Evolutionary conservation across 2,113 vertebrate genomes (phyloP).

Genomic region (Eclectus roratus): DNA sequence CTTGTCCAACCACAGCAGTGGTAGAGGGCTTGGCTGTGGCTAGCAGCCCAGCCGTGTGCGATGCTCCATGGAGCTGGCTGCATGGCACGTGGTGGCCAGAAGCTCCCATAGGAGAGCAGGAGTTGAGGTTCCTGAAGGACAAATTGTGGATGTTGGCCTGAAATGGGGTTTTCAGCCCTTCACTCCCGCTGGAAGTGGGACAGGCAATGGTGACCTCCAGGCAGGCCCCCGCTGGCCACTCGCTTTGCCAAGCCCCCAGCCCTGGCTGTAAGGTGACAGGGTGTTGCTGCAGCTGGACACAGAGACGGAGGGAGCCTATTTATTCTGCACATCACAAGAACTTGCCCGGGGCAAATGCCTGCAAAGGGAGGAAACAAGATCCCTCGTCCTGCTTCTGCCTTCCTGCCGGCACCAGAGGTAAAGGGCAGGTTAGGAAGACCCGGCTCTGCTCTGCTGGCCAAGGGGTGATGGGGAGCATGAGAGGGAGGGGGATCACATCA

Average conservation of each 20-base stretch:
- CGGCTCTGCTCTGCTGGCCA: not conserved
- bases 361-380: slow-evolving; percentile 5
- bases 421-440: slow-evolving; percentile 23
- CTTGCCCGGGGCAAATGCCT: not conserved
- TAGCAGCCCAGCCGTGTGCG: not conserved
- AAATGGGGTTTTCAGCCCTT: not conserved
- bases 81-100: accelerated
- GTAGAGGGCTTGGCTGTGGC: accelerated
- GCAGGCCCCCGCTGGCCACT: not conserved
- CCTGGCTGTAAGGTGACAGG: accelerated
- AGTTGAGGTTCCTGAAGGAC: not conserved
- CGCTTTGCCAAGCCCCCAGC: not conserved
- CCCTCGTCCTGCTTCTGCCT: not conserved
- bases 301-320: not conserved
- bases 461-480: not conserved
- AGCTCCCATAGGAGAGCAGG: not conserved
- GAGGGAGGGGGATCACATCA: not conserved
- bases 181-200: not conserved
- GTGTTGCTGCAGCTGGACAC: slow-evolving; percentile 18
- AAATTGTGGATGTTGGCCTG: not conserved
- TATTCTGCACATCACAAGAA: not conserved
- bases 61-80: accelerated
- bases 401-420: not conserved
- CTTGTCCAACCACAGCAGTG: not conserved
- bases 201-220: not conserved